Evolutionary conservation across 2,113 vertebrate genomes (phyloP), one percentile per base, ranked within the genome.

Genomic region (Pleuronectes platessa): DNA sequence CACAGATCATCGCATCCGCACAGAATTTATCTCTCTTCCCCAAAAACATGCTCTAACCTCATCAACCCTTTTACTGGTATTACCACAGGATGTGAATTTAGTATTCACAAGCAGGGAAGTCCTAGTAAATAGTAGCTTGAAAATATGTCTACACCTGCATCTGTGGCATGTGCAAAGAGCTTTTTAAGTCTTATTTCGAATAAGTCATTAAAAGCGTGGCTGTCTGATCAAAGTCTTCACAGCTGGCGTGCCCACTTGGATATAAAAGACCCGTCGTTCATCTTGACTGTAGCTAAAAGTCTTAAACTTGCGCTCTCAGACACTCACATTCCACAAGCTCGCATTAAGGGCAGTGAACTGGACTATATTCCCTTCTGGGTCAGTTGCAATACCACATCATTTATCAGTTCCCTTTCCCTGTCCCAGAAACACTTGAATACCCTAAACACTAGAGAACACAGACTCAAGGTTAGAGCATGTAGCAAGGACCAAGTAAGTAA

Each of bases 361-460:
- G 61, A 81, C 78, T 79, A 51, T 81, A 82, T 80, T 90, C 84
- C 79, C 85, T 86, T 92, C 74, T 84, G 90, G 87, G 89, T 90
- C 90, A 86, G 62, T 74, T 86, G 84, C 85, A 88, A 86, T 81
- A 90, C 73, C 82, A 81, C 76, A 90, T 88, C 82, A 89, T 93
- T 92, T 83, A 92, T 92, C 88, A 91, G 85, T 56, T 86, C 66
- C 65, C 75, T 85, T 79, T 78, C 63, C 62, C 68, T 85, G 91
- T 89, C 91, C 91, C 88, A 93, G 88, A 93, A 92, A 93, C 79
- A 79, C 82, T 69, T 49, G 31, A 77, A 76, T 77, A 76, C 83
- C 79, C 74, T 78, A 31, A 83, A 83, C 84, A 74, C 76, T 61
- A 54, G 54, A 78, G 64, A 78, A 82, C 64, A 79, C 68, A 72